Percentiles rank a stretch among this genome's conserved stretches.
phyloP scores from a whole-genome alignment of 2,888 invertebrate genomes.

The Caprella mutica region DNA sequence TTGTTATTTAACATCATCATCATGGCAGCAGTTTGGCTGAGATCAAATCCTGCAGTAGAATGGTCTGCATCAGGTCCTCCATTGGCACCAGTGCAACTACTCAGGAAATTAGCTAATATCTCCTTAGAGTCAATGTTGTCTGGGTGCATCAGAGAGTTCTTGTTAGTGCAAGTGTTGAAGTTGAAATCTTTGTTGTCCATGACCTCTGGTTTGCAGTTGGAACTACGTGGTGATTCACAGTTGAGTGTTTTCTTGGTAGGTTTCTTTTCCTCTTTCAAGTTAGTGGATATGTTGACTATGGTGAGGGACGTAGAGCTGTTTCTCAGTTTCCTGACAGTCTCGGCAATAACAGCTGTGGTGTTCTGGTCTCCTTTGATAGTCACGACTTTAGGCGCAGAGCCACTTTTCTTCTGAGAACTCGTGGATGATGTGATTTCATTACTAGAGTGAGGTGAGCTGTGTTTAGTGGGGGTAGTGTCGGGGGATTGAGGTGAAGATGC shows the following conservation, averaged over 20 bases:
- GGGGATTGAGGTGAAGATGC: too few relatives aligned
- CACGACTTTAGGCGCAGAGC: neutral
- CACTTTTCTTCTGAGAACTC: neutral
- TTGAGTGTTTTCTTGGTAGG: too few relatives aligned
- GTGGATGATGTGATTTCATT: neutral
- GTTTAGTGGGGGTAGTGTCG: too few relatives aligned
- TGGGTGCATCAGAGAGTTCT: neutral
- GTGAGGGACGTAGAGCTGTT: slow-evolving; percentile 1
- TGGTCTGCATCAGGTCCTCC: neutral
- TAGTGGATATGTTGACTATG: slow-evolving; percentile 7
- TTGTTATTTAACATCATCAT: slow-evolving; percentile 10
- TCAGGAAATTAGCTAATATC: neutral
- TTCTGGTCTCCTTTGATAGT: neutral
- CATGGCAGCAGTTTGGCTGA: slow-evolving; percentile 9
- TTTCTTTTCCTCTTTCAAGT: neutral
- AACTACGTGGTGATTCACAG: too few relatives aligned
- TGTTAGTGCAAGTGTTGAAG: neutral
- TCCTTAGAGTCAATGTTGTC: neutral
- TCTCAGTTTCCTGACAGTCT: neutral
- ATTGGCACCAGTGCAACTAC: neutral
- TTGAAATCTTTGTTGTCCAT: slow-evolving; percentile 6
- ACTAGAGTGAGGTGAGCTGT: too few relatives aligned
- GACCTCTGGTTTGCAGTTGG: too few relatives aligned
- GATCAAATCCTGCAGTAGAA: neutral
- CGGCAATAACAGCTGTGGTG: slow-evolving; percentile 1